Evolutionary conservation across 2,113 vertebrate species (phyloP), one percentile per base, ranked within the genome.

Genomic region (Peromyscus maniculatus): DNA sequence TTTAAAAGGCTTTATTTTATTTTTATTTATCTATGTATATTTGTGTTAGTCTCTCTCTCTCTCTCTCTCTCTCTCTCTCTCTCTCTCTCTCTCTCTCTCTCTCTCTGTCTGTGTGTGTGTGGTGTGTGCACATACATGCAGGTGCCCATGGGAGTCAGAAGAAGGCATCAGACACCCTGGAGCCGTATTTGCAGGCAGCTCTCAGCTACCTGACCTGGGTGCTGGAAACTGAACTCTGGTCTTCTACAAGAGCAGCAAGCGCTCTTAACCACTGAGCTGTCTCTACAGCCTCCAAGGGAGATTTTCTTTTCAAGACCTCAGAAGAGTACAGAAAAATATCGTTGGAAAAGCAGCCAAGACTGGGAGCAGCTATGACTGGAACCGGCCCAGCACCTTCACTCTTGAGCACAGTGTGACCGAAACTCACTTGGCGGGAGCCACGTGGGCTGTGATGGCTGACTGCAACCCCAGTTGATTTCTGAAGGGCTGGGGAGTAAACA

Each of bases 261-360:
- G 5, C 66, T 52, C 16, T 49, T 52, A 52, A 52, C 19, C 28
- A 21, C 64, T 36, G 31, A 69, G 66, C 86, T 33, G 12, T 69
- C 19, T 36, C 31, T 71, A 13, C 7, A 15, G 64, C 33, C 17
- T 46, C 43, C 71, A 86, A 84, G 89, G 55, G 55, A 67, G 22
- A 36, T 74, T 82, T 90, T 80, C 62, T 72, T 94, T 87, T 83
- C 91, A 94, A 91, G 92, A 75, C 39, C 28, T 92, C 71, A 92
- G 84, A 87, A 92, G 49, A 62, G 52, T 36, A 79, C 46, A 82
- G 94, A 82, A 94, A 91, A 88, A 78, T 82, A 72, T 57, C 12
- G 43, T 96, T 52, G 39, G 71, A 92, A 92, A 96, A 89, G 1
- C 7, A 62, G 82, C 33, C 89, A 59, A 13, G 31, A 71, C 64